A percentile compares a stretch with the other conserved stretches of the same genome.
Conservation (phyloP, 2,888 invertebrate genomes). For the Selenia dentaria region DNA sequence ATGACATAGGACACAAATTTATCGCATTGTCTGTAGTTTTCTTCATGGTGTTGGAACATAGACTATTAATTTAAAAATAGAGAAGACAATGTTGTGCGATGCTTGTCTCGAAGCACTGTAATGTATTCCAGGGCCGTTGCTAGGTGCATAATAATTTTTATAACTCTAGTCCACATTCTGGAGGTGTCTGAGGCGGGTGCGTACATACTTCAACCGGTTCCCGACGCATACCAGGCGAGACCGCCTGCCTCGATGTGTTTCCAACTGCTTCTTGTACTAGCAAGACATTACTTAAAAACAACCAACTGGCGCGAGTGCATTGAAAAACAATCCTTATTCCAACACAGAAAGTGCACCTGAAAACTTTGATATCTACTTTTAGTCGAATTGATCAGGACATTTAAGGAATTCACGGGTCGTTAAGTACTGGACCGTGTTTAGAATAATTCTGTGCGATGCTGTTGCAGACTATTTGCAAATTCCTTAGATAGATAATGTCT, state of each 20-base stretch:
- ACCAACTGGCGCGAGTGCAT: not conserved
- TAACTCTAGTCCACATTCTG: slow-evolving; percentile 27
- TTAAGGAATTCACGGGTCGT: slow-evolving; percentile 1
- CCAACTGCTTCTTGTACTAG: slow-evolving; percentile 20
- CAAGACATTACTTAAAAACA: slow-evolving; percentile 1
- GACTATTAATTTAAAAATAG: no score
- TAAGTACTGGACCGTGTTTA: not conserved
- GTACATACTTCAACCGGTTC: slow-evolving; percentile 46
- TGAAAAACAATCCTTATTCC: slow-evolving; percentile 3
- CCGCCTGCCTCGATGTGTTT: slow-evolving; percentile 27
- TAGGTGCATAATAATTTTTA: slow-evolving; percentile 10
- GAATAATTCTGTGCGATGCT: slow-evolving; percentile 8
- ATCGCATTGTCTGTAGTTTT: no score
- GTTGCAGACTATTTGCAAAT: slow-evolving; percentile 7
- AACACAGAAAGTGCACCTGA: not conserved
- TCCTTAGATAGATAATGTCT: slow-evolving; percentile 2
- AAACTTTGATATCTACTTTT: no score
- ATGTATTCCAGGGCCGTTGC: slow-evolving; percentile 7
- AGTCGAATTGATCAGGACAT: no score
- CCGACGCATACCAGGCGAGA: slow-evolving; percentile 43
- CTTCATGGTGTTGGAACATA: no score
- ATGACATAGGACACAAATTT: not conserved
- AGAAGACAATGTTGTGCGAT: no score
- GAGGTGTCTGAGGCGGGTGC: slow-evolving; percentile 28
- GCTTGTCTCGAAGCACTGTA: no score